These are phyloP conservation scores for Bos indicus DNA, from an alignment of 2,113 vertebrate species.

Conservation along the genomic window DNA sequence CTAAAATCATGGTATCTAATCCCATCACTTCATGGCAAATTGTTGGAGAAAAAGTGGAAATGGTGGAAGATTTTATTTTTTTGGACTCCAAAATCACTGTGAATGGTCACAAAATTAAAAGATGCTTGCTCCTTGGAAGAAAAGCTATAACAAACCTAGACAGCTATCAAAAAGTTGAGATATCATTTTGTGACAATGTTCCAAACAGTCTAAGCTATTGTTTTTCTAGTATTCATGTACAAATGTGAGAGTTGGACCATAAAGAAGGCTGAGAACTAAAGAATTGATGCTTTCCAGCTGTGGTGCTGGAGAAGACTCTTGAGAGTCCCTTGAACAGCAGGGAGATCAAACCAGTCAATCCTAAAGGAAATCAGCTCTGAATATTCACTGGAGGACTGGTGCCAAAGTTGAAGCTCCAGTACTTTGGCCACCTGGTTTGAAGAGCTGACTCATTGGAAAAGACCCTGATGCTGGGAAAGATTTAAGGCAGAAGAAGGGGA, in stretches of 20 bases:
- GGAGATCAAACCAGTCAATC: background rate
- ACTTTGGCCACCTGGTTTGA: background rate
- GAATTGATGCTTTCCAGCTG: background rate
- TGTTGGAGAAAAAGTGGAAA: background rate
- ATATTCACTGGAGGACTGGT: background rate
- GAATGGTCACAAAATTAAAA: background rate
- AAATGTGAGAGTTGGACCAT: background rate
- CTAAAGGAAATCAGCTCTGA: background rate
- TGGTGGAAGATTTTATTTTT: background rate
- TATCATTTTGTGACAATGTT: background rate
- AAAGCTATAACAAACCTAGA: background rate
- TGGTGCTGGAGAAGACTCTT: background rate
- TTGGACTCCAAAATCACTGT: background rate
- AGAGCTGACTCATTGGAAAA: background rate
- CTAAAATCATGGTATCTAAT: background rate
- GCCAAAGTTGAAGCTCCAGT: background rate
- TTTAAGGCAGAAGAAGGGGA: background rate
- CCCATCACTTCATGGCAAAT: background rate
- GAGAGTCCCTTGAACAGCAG: background rate
- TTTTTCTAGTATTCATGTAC: background rate
- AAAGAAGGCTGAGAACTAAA: background rate
- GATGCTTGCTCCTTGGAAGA: background rate
- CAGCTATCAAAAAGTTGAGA: background rate
- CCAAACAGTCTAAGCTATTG: background rate
- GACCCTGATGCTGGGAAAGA: background rate